Evolutionary conservation across 1,140 invertebrate species (phyloP).

Genomic region (Drosophila fuyamai): DNA sequence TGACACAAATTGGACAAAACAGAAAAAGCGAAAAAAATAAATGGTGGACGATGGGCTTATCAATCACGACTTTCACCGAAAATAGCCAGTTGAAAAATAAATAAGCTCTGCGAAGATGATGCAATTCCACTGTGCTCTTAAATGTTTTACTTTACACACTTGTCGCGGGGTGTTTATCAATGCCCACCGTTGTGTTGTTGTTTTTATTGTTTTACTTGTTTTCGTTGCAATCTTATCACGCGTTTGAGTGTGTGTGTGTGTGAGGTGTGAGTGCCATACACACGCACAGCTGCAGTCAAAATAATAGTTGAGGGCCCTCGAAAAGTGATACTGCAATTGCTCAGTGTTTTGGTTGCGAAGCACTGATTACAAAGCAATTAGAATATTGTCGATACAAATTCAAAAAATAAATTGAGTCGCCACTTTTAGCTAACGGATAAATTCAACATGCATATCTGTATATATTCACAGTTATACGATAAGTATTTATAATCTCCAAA

Average conservation of each 20-base stretch:
- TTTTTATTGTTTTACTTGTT: slow-evolving; percentile 18
- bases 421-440: not conserved
- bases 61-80: slow-evolving; percentile 54
- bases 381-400: not conserved
- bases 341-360: not conserved
- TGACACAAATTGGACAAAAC: slow-evolving; percentile 40
- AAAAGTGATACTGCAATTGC: slow-evolving; percentile 5
- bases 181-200: slow-evolving; percentile 41
- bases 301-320: not conserved
- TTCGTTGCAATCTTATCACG: slow-evolving; percentile 22
- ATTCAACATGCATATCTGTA: not conserved
- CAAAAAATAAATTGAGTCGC: not conserved
- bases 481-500: no score
- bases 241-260: slow-evolving; percentile 1
- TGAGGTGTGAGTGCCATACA: slow-evolving; percentile 10
- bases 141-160: slow-evolving; percentile 57
- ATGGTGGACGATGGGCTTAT: slow-evolving; percentile 21
- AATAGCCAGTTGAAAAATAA: slow-evolving; percentile 15
- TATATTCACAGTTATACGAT: not conserved
- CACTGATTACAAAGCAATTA: slow-evolving; percentile 3
- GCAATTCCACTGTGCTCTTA: slow-evolving; percentile 52
- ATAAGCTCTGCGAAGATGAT: slow-evolving; percentile 16
- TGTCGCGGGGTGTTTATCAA: slow-evolving; percentile 38
- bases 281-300: slow-evolving; percentile 24
- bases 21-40: not conserved